These are phyloP conservation scores for Anarsia innoxiella DNA, from an alignment of 2,888 invertebrate species.

Conservation along the genomic window DNA sequence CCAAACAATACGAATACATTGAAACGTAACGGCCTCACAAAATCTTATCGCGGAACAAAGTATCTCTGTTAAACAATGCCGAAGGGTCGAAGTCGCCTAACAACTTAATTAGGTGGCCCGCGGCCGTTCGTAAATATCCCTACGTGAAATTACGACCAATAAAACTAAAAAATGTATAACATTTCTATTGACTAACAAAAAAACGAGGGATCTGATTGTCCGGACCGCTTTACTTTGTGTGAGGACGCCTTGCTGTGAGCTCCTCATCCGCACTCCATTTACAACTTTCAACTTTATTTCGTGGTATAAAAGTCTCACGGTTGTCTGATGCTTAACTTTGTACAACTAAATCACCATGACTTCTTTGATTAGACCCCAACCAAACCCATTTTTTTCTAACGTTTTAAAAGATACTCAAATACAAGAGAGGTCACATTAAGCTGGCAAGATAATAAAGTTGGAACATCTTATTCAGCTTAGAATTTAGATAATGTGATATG, in stretches of 20 bases:
- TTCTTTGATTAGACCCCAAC: constrained; percentile 26
- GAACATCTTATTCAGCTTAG: constrained; percentile 25
- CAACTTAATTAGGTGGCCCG: constrained; percentile 73
- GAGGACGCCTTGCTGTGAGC: constrained; percentile 59
- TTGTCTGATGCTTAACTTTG: no score
- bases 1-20: constrained; percentile 48
- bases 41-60: constrained; percentile 57
- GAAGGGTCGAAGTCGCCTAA: constrained; percentile 59
- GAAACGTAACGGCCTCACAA: constrained; percentile 39
- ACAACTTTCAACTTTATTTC: constrained; percentile 14
- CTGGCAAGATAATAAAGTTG: constrained; percentile 22
- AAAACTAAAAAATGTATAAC: constrained; percentile 72
- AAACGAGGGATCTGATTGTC: constrained; percentile 66
- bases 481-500: constrained; percentile 31
- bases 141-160: constrained; percentile 73
- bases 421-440: constrained; percentile 26
- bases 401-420: constrained; percentile 24
- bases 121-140: constrained; percentile 71
- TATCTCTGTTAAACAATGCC: constrained; percentile 62
- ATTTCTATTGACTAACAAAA: constrained; percentile 73
- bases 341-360: constrained; percentile 18
- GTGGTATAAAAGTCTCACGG: constrained; percentile 27
- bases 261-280: constrained; percentile 18
- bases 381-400: constrained; percentile 19
- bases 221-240: constrained; percentile 63